phyloP scores from a whole-genome alignment of 1,140 invertebrate species.

The Littorina saxatilis region DNA sequence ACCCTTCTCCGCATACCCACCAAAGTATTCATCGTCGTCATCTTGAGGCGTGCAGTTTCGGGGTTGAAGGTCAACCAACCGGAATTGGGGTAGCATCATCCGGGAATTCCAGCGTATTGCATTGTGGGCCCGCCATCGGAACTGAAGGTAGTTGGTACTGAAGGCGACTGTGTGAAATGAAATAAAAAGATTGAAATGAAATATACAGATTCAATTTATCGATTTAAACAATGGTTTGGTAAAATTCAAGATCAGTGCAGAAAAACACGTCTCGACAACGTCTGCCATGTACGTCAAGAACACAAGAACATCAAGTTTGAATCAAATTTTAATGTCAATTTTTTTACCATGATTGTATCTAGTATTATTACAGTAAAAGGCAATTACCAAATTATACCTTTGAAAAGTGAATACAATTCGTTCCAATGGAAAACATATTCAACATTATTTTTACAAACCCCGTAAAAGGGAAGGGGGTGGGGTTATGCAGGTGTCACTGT shows the following conservation, averaged over 20 bases:
- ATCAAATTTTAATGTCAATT: neutral
- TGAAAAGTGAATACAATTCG: too few species aligned
- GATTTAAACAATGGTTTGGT: too few species aligned
- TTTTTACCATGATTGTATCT: neutral
- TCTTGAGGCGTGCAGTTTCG: neutral
- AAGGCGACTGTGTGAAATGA: constrained; percentile 1
- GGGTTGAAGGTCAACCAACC: neutral
- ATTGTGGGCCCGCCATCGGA: constrained; percentile 18
- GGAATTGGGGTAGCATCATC: constrained; percentile 20
- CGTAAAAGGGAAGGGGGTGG: neutral
- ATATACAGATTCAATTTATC: too few species aligned
- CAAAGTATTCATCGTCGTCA: constrained; percentile 1
- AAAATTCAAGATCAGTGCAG: too few species aligned
- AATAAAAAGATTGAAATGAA: too few species aligned
- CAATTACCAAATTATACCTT: neutral
- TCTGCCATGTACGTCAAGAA: too few species aligned
- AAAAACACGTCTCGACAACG: too few species aligned
- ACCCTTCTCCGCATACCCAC: neutral
- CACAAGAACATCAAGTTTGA: too few species aligned
- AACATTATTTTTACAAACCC: neutral
- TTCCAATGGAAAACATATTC: neutral
- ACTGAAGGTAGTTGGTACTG: constrained; percentile 18
- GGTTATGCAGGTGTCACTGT: neutral
- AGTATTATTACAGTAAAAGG: neutral
- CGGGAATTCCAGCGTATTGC: constrained; percentile 13